These are phyloP conservation scores for Bhutanitis thaidina DNA, from an alignment of 2,888 invertebrate species.

Conservation along the genomic window DNA sequence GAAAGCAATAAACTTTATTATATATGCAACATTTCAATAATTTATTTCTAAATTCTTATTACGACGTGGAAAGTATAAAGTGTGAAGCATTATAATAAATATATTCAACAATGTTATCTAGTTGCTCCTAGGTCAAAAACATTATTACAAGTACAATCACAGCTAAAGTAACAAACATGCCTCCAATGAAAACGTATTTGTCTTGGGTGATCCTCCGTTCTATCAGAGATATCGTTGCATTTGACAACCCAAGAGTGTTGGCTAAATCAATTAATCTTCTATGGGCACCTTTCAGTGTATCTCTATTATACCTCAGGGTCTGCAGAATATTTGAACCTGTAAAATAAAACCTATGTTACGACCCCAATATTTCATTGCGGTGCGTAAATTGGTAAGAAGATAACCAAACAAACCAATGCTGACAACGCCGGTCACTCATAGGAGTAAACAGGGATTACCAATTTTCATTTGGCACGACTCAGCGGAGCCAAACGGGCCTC, in stretches of 20 bases:
- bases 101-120: background rate
- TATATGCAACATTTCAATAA: conserved; percentile 7
- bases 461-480: too few relatives aligned
- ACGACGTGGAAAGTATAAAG: conserved; percentile 5
- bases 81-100: background rate
- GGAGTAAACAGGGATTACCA: too few relatives aligned
- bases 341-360: conserved; percentile 35
- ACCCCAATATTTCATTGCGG: too few relatives aligned
- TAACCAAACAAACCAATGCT: too few relatives aligned
- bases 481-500: too few relatives aligned
- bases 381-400: too few relatives aligned
- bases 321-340: conserved; percentile 86
- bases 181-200: conserved; percentile 91
- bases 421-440: too few relatives aligned
- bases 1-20: conserved; percentile 3
- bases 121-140: conserved; percentile 57
- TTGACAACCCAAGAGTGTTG: conserved; percentile 94
- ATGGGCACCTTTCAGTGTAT: conserved; percentile 92
- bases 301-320: conserved; percentile 89
- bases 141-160: conserved; percentile 89
- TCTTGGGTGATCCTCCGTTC: conserved; percentile 93
- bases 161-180: conserved; percentile 90
- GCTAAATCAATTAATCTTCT: conserved; percentile 92
- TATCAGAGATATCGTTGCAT: conserved; percentile 96
- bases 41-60: background rate